Evolutionary conservation across 2,797 vertebrate species (phyloP).

Genomic region (Sparus aurata): DNA sequence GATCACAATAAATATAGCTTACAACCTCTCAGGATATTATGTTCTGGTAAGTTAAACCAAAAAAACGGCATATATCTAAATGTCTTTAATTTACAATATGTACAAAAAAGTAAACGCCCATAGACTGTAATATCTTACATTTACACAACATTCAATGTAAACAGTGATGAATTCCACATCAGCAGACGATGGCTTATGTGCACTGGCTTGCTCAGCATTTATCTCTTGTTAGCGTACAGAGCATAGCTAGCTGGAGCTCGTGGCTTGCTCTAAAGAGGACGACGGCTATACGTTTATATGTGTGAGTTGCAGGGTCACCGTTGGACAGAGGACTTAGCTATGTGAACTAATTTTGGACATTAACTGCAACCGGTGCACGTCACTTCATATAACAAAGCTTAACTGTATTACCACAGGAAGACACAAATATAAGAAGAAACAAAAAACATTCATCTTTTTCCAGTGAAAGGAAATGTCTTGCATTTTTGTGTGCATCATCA

Average conservation of each 20-base stretch:
- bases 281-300: constrained; percentile 58
- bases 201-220: constrained; percentile 62
- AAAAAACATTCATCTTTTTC: constrained; percentile 68
- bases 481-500: constrained; percentile 78
- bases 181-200: constrained; percentile 69
- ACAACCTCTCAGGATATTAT: constrained; percentile 30
- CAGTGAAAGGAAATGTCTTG: constrained; percentile 75
- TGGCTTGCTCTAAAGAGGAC: constrained; percentile 54
- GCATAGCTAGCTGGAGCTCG: constrained; percentile 69
- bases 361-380: constrained; percentile 71
- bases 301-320: constrained; percentile 50
- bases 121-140: constrained; percentile 61
- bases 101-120: constrained; percentile 76
- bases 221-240: constrained; percentile 72
- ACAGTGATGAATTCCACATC: constrained; percentile 75
- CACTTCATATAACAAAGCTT: constrained; percentile 74
- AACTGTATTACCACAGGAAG: constrained; percentile 59
- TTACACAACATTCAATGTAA: constrained; percentile 77
- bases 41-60: constrained; percentile 43
- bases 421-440: constrained; percentile 48
- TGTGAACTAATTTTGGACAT: constrained; percentile 64
- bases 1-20: constrained; percentile 58
- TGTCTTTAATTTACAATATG: constrained; percentile 80
- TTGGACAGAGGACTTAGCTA: constrained; percentile 44
- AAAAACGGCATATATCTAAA: constrained; percentile 66